Percentiles rank a stretch among this genome's conserved stretches.
Conservation (phyloP, 2,888 invertebrate species). For the Argyra leucocephala region DNA sequence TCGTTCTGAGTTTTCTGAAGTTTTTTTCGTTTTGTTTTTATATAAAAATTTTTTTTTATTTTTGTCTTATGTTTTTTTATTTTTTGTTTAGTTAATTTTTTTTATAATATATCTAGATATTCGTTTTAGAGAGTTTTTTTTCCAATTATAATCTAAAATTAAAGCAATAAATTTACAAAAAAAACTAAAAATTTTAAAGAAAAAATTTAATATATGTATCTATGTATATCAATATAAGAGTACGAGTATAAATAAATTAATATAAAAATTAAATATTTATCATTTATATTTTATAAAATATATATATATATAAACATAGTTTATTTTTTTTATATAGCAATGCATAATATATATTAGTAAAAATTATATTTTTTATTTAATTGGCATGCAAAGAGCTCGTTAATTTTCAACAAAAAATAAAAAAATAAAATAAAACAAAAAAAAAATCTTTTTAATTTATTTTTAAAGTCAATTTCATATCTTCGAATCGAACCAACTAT, state of each 20-base stretch:
- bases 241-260: background rate
- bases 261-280: background rate
- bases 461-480: constrained; percentile 4
- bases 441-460: background rate
- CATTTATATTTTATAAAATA: background rate
- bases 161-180: no score
- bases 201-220: background rate
- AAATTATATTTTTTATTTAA: background rate
- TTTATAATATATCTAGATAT: no score
- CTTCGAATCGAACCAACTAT: constrained; percentile 6
- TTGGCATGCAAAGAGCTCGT: constrained; percentile 1
- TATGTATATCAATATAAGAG: background rate
- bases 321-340: background rate
- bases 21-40: background rate
- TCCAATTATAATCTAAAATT: no score
- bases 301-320: background rate
- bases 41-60: background rate
- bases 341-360: background rate
- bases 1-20: background rate
- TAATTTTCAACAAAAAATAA: background rate
- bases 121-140: background rate
- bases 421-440: background rate
- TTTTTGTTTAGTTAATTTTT: background rate
- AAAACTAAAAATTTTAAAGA: no score
- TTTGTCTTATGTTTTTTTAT: background rate